phyloP scores from a whole-genome alignment of 53 echinoderm and acorn worm species.

The Patiria pectinifera region DNA sequence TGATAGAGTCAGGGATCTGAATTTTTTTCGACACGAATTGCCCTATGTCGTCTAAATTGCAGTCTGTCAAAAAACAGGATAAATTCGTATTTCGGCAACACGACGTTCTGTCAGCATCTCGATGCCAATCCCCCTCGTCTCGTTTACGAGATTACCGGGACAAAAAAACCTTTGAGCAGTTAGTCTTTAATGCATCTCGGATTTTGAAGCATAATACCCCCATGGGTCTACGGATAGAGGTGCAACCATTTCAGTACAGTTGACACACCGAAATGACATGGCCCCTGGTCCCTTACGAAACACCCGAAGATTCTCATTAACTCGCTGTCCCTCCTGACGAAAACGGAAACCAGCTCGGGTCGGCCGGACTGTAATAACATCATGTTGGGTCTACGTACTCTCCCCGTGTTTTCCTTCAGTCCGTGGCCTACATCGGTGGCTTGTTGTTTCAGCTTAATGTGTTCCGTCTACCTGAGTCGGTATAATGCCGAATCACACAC shows the following conservation, averaged over 20 bases:
- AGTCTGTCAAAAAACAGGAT: neutral
- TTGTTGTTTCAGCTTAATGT: slow-evolving; percentile 40
- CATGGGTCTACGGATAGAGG: neutral
- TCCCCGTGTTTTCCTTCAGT: slow-evolving; percentile 6
- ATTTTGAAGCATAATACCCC: neutral
- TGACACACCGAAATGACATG: neutral
- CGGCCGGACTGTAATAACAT: neutral
- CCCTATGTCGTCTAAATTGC: neutral
- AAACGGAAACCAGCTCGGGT: neutral
- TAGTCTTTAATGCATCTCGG: neutral
- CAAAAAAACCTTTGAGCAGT: neutral
- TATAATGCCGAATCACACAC: slow-evolving; percentile 38
- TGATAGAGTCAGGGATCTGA: neutral
- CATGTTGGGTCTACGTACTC: slow-evolving; percentile 4
- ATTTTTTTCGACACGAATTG: neutral
- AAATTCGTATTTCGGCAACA: too few relatives aligned
- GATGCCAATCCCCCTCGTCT: too few relatives aligned
- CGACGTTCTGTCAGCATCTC: neutral
- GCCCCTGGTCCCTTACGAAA: neutral
- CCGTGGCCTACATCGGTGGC: neutral
- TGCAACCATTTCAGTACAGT: neutral
- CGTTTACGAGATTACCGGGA: too few relatives aligned
- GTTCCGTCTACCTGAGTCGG: slow-evolving; percentile 6
- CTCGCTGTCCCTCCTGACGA: neutral
- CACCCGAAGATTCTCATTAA: neutral